phyloP scores from a whole-genome alignment of 2,113 vertebrate genomes.

The Percopsis transmontana region DNA sequence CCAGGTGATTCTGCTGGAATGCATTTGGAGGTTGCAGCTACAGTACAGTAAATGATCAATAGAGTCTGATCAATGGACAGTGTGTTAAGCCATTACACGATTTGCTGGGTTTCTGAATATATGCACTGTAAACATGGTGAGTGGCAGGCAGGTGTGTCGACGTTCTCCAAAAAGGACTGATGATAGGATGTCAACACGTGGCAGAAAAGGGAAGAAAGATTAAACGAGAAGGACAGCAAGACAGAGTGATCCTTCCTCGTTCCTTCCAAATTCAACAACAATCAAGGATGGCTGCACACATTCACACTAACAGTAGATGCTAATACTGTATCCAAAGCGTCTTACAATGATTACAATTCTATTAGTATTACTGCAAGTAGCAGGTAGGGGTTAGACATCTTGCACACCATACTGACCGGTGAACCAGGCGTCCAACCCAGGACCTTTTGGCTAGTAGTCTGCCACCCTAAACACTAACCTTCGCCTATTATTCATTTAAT shows the following conservation, averaged over 20 bases:
- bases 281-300: too few relatives aligned
- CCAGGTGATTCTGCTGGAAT: background rate
- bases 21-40: conserved; percentile 9
- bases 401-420: too few relatives aligned
- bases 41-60: conserved; percentile 34
- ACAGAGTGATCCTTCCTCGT: conserved; percentile 18
- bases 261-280: too few relatives aligned
- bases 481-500: too few relatives aligned
- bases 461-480: too few relatives aligned
- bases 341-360: too few relatives aligned
- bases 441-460: too few relatives aligned
- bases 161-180: conserved; percentile 1
- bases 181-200: background rate
- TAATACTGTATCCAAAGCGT: too few relatives aligned
- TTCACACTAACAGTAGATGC: too few relatives aligned
- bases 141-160: background rate
- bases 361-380: too few relatives aligned
- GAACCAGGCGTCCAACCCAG: too few relatives aligned
- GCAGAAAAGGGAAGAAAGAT: background rate
- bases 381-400: background rate
- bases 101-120: background rate
- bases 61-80: conserved; percentile 4
- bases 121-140: conserved; percentile 1
- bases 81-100: conserved; percentile 14
- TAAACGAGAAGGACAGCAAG: background rate